Percentiles rank a stretch among this genome's conserved stretches.
Evolutionary conservation across 1,140 invertebrate species (phyloP).

Genomic region (Rhizoglyphus robini): DNA sequence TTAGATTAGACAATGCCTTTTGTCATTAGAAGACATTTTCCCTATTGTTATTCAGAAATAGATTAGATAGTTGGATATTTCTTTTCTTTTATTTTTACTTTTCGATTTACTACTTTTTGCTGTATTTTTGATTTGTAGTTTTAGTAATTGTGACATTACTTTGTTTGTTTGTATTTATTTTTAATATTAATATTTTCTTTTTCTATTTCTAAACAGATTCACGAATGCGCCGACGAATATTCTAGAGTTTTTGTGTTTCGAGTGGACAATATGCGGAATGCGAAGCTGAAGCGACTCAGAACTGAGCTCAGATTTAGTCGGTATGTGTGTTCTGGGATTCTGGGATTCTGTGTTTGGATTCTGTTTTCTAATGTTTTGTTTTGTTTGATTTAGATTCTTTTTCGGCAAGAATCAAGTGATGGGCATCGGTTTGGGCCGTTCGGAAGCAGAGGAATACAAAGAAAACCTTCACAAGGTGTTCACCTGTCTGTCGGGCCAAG

Average conservation of each 20-base stretch:
- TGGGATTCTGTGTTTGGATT: background rate
- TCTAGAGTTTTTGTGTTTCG: constrained; percentile 75
- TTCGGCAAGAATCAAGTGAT: constrained; percentile 98
- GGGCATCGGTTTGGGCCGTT: constrained; percentile 71
- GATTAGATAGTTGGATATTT: no score
- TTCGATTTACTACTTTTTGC: no score
- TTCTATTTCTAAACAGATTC: constrained; percentile 42
- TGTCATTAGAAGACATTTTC: no score
- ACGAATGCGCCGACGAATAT: constrained; percentile 64
- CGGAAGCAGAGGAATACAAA: constrained; percentile 64
- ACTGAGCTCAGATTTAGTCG: constrained; percentile 66
- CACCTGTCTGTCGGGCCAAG: constrained; percentile 62
- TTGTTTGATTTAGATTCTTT: constrained; percentile 54
- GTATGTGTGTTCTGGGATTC: constrained; percentile 34
- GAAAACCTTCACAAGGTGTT: constrained; percentile 67
- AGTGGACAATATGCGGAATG: constrained; percentile 82
- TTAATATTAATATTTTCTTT: constrained; percentile 5
- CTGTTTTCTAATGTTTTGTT: constrained; percentile 7
- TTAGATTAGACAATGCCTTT: no score
- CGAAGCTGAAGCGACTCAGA: constrained; percentile 69
- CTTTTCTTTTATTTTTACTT: no score
- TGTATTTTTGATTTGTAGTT: no score
- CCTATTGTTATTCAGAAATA: no score
- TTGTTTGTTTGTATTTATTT: background rate
- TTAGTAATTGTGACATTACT: no score